A percentile compares a stretch with the other conserved stretches of the same genome.
Conservation (phyloP, 2,888 invertebrate genomes). For the Pocota personata region DNA sequence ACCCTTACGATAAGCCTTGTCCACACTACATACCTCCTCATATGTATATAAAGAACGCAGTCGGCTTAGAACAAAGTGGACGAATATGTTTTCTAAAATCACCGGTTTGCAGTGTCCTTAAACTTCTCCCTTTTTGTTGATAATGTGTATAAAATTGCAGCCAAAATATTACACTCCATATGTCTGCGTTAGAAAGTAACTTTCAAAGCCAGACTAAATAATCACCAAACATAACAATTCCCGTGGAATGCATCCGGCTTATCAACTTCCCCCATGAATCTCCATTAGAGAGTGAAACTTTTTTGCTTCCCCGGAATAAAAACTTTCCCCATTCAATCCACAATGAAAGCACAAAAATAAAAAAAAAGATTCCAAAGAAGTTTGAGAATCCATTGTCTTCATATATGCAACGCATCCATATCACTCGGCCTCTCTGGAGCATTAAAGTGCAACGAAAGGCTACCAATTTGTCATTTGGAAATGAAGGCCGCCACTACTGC, state of each 20-base stretch:
- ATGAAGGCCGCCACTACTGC: constrained; percentile 64
- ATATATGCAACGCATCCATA: constrained; percentile 65
- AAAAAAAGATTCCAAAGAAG: not conserved
- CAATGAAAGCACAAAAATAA: not conserved
- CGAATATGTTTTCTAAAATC: too few species aligned
- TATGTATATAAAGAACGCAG: too few species aligned
- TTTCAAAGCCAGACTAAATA: not conserved
- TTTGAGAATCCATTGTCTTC: constrained; percentile 50
- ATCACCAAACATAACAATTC: not conserved
- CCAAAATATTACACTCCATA: too few species aligned
- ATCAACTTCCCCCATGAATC: constrained; percentile 47
- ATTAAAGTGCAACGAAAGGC: constrained; percentile 73
- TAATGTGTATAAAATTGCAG: too few species aligned
- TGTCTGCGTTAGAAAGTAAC: too few species aligned
- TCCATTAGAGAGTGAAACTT: constrained; percentile 43
- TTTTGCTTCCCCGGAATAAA: not conserved
- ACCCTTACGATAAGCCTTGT: too few species aligned
- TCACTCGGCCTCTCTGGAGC: constrained; percentile 65
- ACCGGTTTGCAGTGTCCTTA: too few species aligned
- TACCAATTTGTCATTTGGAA: constrained; percentile 72
- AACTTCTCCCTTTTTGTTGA: too few species aligned
- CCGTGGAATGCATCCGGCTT: constrained; percentile 13
- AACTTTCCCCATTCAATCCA: constrained; percentile 26
- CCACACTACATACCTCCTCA: too few species aligned
- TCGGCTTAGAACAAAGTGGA: too few species aligned